Evolutionary conservation across 1,140 invertebrate genomes (phyloP), one percentile per base, ranked within the genome.

Genomic region (Brachionus rotundiformis): DNA sequence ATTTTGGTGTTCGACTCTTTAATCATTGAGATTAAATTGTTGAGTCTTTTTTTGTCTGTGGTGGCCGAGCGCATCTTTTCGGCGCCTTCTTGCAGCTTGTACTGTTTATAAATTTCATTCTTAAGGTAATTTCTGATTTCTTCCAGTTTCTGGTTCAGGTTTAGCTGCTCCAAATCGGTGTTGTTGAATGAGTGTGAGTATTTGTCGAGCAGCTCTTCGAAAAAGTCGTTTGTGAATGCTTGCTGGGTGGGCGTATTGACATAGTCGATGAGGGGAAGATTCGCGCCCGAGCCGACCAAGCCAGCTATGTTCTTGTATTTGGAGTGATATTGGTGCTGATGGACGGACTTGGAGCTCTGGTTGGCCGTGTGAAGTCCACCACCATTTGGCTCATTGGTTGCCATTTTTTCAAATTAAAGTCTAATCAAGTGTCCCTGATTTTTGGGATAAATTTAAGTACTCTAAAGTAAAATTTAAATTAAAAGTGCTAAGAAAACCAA

Each of bases 71-170:
- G 36, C 79, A 81, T 81, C 36, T 81, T 81, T 65, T 81, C 79
- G 49, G 79, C 79, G 11, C 79, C 79, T 25, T 81, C 79, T 81
- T 81, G 54, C 8, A 81, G 33, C 31, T 79, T 79, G 27, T 79
- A 79, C 36, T 79, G 76, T 63, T 79, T 79, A 25, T 79, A 79
- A n/a, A 79, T 79, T 63, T 79, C 76, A 23, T 79, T 79, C 29
- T 63, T 79, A 23, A 79, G 59, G 36, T 79, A 63, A 33, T 79
- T 79, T 54, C 76, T 31, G 0, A 79, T 63, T 11, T 79, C 76
- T 29, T 79, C 76, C 16, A 79, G 47, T 25, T 79, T 79, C 31
- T 79, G 76, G 33, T 79, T 79, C 5, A 79, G 19, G 54, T 59
- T 79, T 25, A 79, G 23, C 31, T 59, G 76, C 8, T 79, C 44